Evolutionary conservation across 1,140 invertebrate species (phyloP), one percentile per base, ranked within the genome.

Genomic region (Drosophila bocqueti): DNA sequence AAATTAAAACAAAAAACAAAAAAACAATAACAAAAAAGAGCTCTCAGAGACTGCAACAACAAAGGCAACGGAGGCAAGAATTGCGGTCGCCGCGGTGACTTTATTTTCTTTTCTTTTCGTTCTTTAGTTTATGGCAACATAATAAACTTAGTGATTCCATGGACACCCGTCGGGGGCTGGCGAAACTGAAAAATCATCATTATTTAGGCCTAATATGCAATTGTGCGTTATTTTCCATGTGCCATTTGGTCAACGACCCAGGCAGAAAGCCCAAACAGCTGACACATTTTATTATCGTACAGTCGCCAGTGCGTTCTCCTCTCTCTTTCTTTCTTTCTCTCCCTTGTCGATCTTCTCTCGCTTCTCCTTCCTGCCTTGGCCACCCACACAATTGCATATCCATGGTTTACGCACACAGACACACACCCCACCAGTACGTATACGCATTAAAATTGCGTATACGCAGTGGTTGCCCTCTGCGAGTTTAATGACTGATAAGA

Each of bases 401-500:
- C 55, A 40, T 21, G 38, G 11, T 43, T 36, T 45, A 58, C 55
- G 63, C 63, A 45, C 58, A 57, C 52, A 15, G 21, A 9, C 57
- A 36, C 58, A 65, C 58, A 62, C 21, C 10, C 63, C 4, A 10
- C 0, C 21, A 16, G 61, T 75, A 46, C 63, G 69, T 67, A 81
- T 81, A 76, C 69, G 63, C 47, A 69, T 78, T 72, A 4, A 76
- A 62, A 79, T 80, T 87, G 50, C 57, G 75, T 78, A 78, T 78
- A 78, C 75, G 75, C 74, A 60, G 58, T 46, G 60, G 18, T 58
- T 59, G 49, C 38, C 29, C 55, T 74, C 72, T 57, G 40, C 38
- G 76, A 89, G 84, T 90, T 89, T 84, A 89, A 89, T 89, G 84
- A 89, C 84, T 89, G 84, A 87, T 87, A 87, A 87, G 65, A 71